phyloP scores from a whole-genome alignment of 2,888 invertebrate genomes.

The Mythimna impura region DNA sequence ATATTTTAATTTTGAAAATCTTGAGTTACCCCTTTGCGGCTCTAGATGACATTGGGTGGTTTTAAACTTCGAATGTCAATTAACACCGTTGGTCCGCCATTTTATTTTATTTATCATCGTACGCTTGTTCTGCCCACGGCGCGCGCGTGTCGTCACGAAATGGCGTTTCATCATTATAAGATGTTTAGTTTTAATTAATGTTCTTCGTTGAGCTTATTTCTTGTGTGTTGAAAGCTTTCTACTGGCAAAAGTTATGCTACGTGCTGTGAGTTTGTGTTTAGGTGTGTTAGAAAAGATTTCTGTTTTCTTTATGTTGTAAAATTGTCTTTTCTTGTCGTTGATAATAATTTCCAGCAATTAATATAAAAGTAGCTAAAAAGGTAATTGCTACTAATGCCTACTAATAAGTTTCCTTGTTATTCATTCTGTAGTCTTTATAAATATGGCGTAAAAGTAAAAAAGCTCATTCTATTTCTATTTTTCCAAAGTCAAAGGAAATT shows the following conservation, averaged over 20 bases:
- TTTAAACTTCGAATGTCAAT: constrained; percentile 76
- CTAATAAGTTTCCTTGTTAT: not conserved
- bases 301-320: not conserved
- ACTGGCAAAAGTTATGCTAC: constrained; percentile 13
- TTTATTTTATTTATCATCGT: constrained; percentile 75
- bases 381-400: not conserved
- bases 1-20: not conserved
- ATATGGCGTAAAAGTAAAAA: not conserved
- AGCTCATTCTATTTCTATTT: not conserved
- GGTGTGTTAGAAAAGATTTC: not conserved
- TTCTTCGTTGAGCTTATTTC: constrained; percentile 45
- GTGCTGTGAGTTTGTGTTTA: constrained; percentile 2
- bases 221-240: constrained; percentile 40
- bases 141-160: constrained; percentile 67
- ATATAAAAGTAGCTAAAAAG: not conserved
- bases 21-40: not conserved
- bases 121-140: constrained; percentile 70
- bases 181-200: constrained; percentile 59
- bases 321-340: not conserved
- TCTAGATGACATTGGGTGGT: not conserved
- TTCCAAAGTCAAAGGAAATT: not conserved
- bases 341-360: not conserved
- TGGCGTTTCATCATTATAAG: constrained; percentile 57
- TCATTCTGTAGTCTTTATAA: not conserved
- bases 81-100: constrained; percentile 74